Base-by-base conservation (phyloP, 2,888 invertebrate genomes). In the Crossocerus cetratus region DNA sequence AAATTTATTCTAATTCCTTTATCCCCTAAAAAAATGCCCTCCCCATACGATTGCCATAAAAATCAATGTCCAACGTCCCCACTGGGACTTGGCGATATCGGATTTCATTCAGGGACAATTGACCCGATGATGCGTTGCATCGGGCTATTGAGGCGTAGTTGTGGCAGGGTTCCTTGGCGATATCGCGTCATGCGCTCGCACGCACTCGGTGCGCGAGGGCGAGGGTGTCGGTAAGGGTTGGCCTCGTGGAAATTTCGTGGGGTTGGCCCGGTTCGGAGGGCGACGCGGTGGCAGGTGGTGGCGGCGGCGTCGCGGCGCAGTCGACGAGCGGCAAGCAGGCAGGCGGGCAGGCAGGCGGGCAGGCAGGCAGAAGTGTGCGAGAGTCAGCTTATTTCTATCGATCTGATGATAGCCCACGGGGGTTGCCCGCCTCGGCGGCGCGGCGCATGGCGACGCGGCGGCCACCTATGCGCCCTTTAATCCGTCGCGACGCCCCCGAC, bases 371-470 rank as follows among this genome's bases (percentile, higher is more conserved):
- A 72, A 77, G 72, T 68, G 75, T 75, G 75, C 74, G 75, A 81
- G 83, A 84, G 78, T 83, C 82, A 82, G 83, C 84, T 86, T 83
- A 85, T 86, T 83, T 80, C 85, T 87, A 87, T 87, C 84, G 87
- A 87, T 87, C 86, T 84, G 83, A 82, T 79, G 86, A 85, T 84
- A 86, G 85, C 81, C 72, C 78, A 69, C 79, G 74, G 78, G 60
- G 74, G 74, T 49, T 14, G 49, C 49, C 66, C 76, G 72, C 60
- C 65, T 69, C 65, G 81, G 75, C 73, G 77, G 72, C 77, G 81
- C 84, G 84, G 80, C 85, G 86, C 87, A 86, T 86, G 86, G 86
- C 87, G 86, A 83, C 83, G 78, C 83, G 74, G 75, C 72, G 83
- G 76, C 81, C 82, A 82, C 83, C 83, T 83, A 83, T 80, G 72